phyloP scores from a whole-genome alignment of 1,140 invertebrate species.

The Ceratosolen fusciceps region DNA sequence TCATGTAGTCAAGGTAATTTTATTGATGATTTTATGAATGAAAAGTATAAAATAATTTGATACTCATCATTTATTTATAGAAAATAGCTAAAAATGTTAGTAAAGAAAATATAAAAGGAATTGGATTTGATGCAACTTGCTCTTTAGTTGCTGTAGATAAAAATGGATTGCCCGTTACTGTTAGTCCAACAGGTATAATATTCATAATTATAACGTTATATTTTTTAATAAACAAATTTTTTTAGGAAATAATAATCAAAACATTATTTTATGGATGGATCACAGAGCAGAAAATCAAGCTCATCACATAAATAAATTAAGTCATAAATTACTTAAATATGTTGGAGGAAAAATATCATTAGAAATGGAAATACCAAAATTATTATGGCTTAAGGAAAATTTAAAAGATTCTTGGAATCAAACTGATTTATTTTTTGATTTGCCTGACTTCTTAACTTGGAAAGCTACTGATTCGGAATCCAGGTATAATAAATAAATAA shows the following conservation, averaged over 20 bases:
- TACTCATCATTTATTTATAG: slow-evolving; percentile 66
- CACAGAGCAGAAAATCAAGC: slow-evolving; percentile 90
- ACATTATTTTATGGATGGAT: slow-evolving; percentile 98
- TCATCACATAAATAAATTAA: slow-evolving; percentile 83
- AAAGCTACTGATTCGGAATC: slow-evolving; percentile 84
- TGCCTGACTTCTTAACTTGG: slow-evolving; percentile 96
- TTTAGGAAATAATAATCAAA: slow-evolving; percentile 79
- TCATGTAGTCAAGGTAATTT: slow-evolving; percentile 77
- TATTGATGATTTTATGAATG: slow-evolving; percentile 19
- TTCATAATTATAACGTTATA: neutral
- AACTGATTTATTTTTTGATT: slow-evolving; percentile 86
- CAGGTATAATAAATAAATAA: slow-evolving; percentile 68
- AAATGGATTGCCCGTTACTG: slow-evolving; percentile 79
- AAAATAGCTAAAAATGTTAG: slow-evolving; percentile 74
- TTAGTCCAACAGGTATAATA: slow-evolving; percentile 78
- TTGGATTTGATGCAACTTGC: slow-evolving; percentile 97
- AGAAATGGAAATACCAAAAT: slow-evolving; percentile 96
- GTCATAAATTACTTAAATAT: slow-evolving; percentile 85
- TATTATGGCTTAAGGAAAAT: slow-evolving; percentile 94
- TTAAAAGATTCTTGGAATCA: slow-evolving; percentile 78
- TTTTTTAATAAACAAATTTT: slow-evolving; percentile 1
- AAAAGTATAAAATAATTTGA: slow-evolving; percentile 1
- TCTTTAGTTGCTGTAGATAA: slow-evolving; percentile 88
- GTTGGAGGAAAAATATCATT: slow-evolving; percentile 93
- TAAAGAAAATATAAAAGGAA: slow-evolving; percentile 79